A percentile compares a stretch with the other conserved stretches of the same genome.
phyloP scores from a whole-genome alignment of 2,113 vertebrate species.

The rabbit (Oryctolagus cuniculus) region DNA sequence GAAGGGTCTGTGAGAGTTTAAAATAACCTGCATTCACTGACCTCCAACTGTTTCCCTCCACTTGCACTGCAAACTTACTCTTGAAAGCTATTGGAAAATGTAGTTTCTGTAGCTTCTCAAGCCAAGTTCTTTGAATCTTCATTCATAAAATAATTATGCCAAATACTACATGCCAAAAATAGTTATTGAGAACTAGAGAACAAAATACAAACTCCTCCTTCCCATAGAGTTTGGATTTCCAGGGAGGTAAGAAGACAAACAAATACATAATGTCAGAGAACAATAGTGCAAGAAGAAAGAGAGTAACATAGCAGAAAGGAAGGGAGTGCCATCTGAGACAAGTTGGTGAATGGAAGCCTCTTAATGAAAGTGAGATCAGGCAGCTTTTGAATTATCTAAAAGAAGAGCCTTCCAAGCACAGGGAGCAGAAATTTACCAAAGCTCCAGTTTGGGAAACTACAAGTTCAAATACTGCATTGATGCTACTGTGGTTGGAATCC shows the following conservation, averaged over 20 bases:
- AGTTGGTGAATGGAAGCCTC: background rate
- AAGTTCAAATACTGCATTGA: background rate
- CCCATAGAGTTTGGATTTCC: background rate
- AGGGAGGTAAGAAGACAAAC: background rate
- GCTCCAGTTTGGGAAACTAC: background rate
- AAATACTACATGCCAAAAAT: background rate
- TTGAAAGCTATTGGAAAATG: conserved; percentile 37
- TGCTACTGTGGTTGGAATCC: background rate
- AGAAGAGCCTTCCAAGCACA: background rate
- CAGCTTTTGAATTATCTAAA: background rate
- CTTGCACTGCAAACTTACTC: background rate
- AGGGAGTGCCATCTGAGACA: background rate
- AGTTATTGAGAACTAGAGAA: background rate
- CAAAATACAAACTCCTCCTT: background rate
- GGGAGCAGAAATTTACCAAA: background rate
- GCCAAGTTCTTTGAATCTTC: background rate
- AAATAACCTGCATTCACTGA: background rate
- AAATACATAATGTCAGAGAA: background rate
- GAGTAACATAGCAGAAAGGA: background rate
- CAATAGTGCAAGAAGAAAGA: background rate
- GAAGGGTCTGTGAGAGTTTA: background rate
- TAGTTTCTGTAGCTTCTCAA: background rate
- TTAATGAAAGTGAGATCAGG: background rate
- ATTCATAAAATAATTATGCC: background rate
- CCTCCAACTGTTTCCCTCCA: rapidly evolving